Evolutionary conservation across 1,140 invertebrate species (phyloP).

Genomic region (Zaprionus africanus): DNA sequence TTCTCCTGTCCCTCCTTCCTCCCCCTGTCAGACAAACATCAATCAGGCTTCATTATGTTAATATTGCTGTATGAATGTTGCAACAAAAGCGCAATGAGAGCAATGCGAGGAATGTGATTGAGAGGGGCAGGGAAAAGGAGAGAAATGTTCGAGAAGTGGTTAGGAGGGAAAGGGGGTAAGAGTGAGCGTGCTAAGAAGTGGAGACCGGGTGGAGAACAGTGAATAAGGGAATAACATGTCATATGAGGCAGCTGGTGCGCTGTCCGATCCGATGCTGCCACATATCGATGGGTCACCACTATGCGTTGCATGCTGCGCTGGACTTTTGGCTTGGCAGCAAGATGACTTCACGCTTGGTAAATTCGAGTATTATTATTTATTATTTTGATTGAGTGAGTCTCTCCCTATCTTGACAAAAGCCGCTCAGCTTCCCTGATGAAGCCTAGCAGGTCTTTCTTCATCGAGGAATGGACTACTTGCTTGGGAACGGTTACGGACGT

Average conservation of each 20-base stretch:
- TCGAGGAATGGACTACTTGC: no score
- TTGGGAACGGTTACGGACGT: no score
- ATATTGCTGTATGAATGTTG: slow-evolving; percentile 71
- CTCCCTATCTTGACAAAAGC: no score
- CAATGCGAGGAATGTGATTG: not conserved
- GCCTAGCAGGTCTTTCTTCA: no score
- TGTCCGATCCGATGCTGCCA: slow-evolving; percentile 42
- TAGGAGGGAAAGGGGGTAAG: not conserved
- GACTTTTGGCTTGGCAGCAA: slow-evolving; percentile 30
- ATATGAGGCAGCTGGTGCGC: slow-evolving; percentile 54
- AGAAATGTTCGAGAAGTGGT: no score
- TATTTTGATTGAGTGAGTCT: no score
- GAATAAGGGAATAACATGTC: slow-evolving; percentile 37
- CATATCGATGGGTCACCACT: slow-evolving; percentile 4
- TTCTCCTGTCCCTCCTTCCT: not conserved
- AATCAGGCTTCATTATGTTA: slow-evolving; percentile 77
- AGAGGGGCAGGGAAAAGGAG: not conserved
- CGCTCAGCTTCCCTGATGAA: no score
- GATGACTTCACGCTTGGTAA: slow-evolving; percentile 33
- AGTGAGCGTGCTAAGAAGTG: not conserved
- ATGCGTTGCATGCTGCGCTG: slow-evolving; percentile 8
- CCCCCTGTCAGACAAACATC: slow-evolving; percentile 61
- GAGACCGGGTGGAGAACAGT: not conserved
- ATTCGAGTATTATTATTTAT: no score
- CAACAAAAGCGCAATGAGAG: slow-evolving; percentile 69